Conservation (phyloP, 2,113 vertebrate species). For the Lamprotornis superbus region DNA sequence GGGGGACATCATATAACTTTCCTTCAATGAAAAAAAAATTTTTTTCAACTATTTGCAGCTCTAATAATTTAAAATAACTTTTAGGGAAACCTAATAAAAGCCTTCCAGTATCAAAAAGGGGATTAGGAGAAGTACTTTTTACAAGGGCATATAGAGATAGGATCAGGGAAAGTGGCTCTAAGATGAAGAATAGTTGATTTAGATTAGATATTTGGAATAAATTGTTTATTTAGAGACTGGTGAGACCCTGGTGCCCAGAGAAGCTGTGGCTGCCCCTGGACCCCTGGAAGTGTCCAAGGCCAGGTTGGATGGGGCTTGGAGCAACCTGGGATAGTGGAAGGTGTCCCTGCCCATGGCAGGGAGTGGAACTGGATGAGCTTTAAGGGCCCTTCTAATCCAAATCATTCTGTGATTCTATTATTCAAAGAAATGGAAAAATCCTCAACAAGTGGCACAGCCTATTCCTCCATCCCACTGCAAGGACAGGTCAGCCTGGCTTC, state of each 20-base stretch:
- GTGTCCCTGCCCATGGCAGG: background rate
- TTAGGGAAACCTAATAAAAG: background rate
- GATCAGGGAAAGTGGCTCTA: background rate
- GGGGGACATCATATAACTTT: background rate
- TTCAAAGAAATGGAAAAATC: background rate
- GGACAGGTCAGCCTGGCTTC: rapidly evolving
- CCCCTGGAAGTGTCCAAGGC: background rate
- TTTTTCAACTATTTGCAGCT: background rate
- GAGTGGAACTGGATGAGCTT: rapidly evolving
- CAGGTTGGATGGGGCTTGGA: rapidly evolving
- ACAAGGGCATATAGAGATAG: background rate
- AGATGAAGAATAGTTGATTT: background rate
- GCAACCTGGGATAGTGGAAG: background rate
- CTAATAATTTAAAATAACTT: background rate
- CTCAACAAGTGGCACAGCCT: background rate
- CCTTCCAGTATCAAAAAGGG: background rate
- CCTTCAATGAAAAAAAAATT: background rate
- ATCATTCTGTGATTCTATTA: background rate
- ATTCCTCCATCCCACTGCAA: background rate
- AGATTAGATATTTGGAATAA: background rate
- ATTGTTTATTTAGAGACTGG: background rate
- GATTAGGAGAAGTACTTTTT: background rate
- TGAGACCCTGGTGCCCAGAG: rapidly evolving
- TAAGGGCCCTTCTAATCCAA: background rate
- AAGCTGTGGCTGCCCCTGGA: background rate